These are phyloP conservation scores for Octodon degus DNA, from an alignment of 2,113 vertebrate species.

Conservation along the genomic window DNA sequence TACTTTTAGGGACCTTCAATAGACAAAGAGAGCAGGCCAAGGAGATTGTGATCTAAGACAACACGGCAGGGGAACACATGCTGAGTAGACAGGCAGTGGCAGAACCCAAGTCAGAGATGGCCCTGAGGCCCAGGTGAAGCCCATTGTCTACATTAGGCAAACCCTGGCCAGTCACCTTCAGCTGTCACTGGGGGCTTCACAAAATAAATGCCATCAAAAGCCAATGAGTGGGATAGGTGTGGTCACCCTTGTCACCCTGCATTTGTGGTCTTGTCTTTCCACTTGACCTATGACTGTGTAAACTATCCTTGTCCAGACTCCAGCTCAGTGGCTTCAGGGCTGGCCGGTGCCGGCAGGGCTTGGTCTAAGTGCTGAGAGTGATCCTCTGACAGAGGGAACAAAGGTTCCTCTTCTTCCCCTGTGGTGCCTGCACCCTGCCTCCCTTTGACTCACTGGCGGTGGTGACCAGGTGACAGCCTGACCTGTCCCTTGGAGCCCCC, in stretches of 20 bases:
- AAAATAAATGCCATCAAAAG: neutral
- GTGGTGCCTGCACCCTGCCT: neutral
- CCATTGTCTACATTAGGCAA: neutral
- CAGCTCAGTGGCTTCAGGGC: slow-evolving; percentile 72
- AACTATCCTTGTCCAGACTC: slow-evolving; percentile 80
- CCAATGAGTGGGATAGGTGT: slow-evolving; percentile 8
- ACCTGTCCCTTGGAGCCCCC: neutral
- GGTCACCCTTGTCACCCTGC: slow-evolving; percentile 56
- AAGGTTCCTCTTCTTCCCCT: slow-evolving; percentile 76
- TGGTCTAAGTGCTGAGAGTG: slow-evolving; percentile 82
- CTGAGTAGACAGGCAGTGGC: neutral
- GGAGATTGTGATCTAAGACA: neutral
- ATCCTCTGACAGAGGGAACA: slow-evolving; percentile 65
- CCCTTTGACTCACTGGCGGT: slow-evolving; percentile 75
- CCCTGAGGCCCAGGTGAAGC: neutral
- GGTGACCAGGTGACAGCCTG: slow-evolving; percentile 47
- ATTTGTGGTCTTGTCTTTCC: slow-evolving; percentile 75
- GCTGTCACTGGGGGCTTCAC: neutral
- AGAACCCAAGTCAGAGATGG: neutral
- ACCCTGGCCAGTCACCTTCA: neutral
- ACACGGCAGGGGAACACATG: neutral
- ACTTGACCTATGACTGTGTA: slow-evolving; percentile 67
- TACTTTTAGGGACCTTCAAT: neutral
- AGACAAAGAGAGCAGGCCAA: neutral
- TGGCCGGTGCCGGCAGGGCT: slow-evolving; percentile 76